Evolutionary conservation across 2,113 vertebrate species (phyloP).

Genomic region (Antennarius striatus): DNA sequence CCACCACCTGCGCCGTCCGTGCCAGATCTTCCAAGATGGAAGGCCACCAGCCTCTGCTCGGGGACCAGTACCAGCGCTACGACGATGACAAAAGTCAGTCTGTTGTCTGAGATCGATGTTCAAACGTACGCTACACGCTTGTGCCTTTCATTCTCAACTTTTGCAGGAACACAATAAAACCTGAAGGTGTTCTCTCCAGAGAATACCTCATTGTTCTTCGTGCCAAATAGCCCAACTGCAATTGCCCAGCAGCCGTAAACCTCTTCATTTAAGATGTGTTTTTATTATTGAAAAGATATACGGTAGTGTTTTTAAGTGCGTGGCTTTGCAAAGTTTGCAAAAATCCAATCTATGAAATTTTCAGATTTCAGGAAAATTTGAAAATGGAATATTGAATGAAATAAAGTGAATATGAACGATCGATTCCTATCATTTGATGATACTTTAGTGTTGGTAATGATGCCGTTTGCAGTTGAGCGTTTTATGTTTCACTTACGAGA

Average conservation of each 20-base stretch:
- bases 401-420: conserved; percentile 1
- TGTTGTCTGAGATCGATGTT: conserved; percentile 76
- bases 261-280: neutral
- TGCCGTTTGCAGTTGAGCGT: neutral
- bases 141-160: conserved; percentile 7
- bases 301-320: too few relatives aligned
- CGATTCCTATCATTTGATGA: too few relatives aligned
- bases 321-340: neutral
- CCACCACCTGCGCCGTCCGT: conserved; percentile 81
- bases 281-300: neutral
- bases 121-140: too few relatives aligned
- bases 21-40: conserved; percentile 80
- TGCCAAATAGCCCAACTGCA: too few relatives aligned
- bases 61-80: conserved; percentile 91
- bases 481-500: neutral
- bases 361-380: neutral
- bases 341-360: neutral
- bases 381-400: neutral
- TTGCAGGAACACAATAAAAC: neutral
- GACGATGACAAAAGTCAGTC: conserved; percentile 87
- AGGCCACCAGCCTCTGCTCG: conserved; percentile 88
- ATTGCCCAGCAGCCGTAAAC: too few relatives aligned
- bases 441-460: conserved; percentile 1
- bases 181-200: conserved; percentile 5
- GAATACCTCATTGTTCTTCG: neutral